These are phyloP conservation scores for Ephydatia muelleri DNA, from an alignment of 37 sponge, comb jelly and placozoan species.

Conservation along the genomic window DNA sequence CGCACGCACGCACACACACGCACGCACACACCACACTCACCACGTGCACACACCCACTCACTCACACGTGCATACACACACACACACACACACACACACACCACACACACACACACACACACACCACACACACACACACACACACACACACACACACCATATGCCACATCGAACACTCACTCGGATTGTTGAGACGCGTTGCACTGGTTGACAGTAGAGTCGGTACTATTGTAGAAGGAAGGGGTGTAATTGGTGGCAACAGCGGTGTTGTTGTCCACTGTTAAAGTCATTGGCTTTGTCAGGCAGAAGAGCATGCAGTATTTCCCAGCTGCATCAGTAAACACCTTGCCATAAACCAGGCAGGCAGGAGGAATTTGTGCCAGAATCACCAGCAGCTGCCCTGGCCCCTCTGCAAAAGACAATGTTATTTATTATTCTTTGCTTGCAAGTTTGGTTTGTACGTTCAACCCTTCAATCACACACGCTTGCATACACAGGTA, in stretches of 20 bases:
- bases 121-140: constrained; percentile 12
- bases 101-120: constrained; percentile 22
- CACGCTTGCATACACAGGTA: background rate
- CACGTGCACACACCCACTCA: background rate
- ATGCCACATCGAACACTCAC: background rate
- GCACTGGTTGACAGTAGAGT: background rate
- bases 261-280: background rate
- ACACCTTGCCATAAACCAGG: background rate
- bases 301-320: background rate
- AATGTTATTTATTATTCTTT: too few species aligned
- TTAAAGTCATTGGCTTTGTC: background rate
- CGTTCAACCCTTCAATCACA: background rate
- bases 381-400: background rate
- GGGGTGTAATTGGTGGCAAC: background rate
- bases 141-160: background rate
- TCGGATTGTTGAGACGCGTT: background rate
- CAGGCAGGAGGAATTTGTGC: background rate
- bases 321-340: background rate
- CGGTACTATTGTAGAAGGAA: background rate
- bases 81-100: background rate
- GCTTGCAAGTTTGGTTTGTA: too few species aligned
- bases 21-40: too few species aligned
- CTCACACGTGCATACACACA: background rate
- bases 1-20: background rate
- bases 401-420: background rate